These are phyloP conservation scores for Platypus cylindrus DNA, from an alignment of 2,888 invertebrate species.

Conservation along the genomic window DNA sequence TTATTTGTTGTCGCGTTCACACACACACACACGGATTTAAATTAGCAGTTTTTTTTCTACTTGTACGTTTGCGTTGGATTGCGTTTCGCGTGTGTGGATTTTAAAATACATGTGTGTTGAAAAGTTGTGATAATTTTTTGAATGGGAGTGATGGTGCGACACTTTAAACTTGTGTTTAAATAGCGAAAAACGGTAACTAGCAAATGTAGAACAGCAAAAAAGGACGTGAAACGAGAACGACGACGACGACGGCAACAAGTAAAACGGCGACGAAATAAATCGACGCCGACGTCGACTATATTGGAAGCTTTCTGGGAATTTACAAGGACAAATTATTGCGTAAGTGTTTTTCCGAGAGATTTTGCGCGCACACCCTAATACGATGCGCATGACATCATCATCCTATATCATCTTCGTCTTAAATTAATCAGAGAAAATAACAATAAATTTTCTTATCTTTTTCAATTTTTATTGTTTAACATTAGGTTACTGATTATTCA, in stretches of 20 bases:
- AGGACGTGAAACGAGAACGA: no score
- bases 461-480: no score
- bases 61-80: slow-evolving; percentile 8
- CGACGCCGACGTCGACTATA: neutral
- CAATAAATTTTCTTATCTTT: no score
- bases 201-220: no score
- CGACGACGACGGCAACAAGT: slow-evolving; percentile 16
- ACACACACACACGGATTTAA: slow-evolving; percentile 6
- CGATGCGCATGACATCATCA: slow-evolving; percentile 30
- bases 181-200: no score
- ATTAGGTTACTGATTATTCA: no score
- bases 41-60: slow-evolving; percentile 4
- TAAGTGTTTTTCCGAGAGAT: slow-evolving; percentile 33
- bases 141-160: slow-evolving; percentile 14
- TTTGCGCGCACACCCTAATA: slow-evolving; percentile 34
- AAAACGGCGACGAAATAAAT: neutral
- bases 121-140: slow-evolving; percentile 12
- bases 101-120: no score
- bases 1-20: neutral
- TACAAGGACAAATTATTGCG: slow-evolving; percentile 36
- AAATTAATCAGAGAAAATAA: no score
- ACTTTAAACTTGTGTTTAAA: slow-evolving; percentile 19
- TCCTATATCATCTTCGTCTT: no score
- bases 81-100: slow-evolving; percentile 4
- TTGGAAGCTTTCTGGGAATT: slow-evolving; percentile 24